Conservation (phyloP, 1,140 invertebrate species). For the Pogonomyrmex californicus region DNA sequence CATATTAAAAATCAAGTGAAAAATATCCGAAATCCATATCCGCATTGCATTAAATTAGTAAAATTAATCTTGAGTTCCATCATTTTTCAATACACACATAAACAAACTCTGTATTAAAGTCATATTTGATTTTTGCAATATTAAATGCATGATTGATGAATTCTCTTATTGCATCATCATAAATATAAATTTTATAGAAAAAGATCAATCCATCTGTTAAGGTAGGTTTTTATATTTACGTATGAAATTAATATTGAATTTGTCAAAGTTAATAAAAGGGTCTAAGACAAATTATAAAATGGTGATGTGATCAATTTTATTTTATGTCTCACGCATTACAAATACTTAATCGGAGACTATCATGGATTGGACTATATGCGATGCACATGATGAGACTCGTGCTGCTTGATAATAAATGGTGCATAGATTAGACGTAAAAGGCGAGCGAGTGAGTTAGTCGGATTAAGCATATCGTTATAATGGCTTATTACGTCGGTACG, state of each 20-base stretch:
- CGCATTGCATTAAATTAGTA: constrained; percentile 1
- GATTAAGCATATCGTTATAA: constrained; percentile 78
- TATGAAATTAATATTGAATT: not conserved
- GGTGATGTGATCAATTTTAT: not conserved
- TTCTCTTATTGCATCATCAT: not conserved
- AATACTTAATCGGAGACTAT: not conserved
- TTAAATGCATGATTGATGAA: not conserved
- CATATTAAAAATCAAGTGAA: not conserved
- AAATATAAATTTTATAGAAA: constrained; percentile 13
- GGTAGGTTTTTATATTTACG: not conserved
- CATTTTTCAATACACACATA: not conserved
- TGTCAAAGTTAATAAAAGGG: no score
- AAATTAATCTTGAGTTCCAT: not conserved
- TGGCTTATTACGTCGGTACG: constrained; percentile 70
- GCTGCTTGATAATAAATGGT: constrained; percentile 61
- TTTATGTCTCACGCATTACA: not conserved
- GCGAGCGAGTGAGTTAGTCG: constrained; percentile 9
- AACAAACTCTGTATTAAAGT: not conserved
- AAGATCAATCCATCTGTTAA: not conserved
- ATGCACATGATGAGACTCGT: constrained; percentile 38
- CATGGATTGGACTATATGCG: not conserved
- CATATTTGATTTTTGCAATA: not conserved
- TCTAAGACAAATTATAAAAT: not conserved
- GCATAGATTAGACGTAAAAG: not conserved
- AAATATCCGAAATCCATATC: not conserved